These are phyloP conservation scores for Tanytarsus gracilentus DNA, from an alignment of 2,888 invertebrate species.

Conservation along the genomic window DNA sequence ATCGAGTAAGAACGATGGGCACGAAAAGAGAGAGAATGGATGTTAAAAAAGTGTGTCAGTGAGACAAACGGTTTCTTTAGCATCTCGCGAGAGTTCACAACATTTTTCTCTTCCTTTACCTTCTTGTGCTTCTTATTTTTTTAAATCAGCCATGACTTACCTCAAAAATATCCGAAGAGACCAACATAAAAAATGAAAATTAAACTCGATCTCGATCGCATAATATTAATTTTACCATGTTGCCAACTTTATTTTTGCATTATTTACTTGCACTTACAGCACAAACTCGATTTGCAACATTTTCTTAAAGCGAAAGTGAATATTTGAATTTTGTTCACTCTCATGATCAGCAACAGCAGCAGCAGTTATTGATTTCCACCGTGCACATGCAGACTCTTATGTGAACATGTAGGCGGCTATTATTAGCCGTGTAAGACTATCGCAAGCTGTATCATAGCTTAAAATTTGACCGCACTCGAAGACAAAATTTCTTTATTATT, in stretches of 20 bases:
- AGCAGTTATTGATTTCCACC: too few relatives aligned
- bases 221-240: background rate
- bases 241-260: slow-evolving; percentile 2
- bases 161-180: background rate
- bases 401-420: too few relatives aligned
- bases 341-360: too few relatives aligned
- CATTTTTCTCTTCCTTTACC: background rate
- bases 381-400: too few relatives aligned
- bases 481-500: too few relatives aligned
- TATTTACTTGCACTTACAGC: background rate
- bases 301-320: slow-evolving; percentile 25
- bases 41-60: slow-evolving; percentile 25
- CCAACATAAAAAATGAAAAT: background rate
- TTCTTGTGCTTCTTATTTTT: background rate
- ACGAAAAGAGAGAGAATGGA: slow-evolving; percentile 3
- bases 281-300: slow-evolving; percentile 18
- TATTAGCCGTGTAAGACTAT: too few relatives aligned
- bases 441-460: too few relatives aligned
- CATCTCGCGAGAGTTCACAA: slow-evolving; percentile 12
- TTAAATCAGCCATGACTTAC: background rate
- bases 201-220: background rate
- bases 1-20: background rate
- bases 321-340: background rate
- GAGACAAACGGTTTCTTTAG: slow-evolving; percentile 9
- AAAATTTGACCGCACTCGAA: too few relatives aligned